Base-by-base conservation (phyloP, 2,888 invertebrate genomes). In the Meiosimyza decipiens region DNA sequence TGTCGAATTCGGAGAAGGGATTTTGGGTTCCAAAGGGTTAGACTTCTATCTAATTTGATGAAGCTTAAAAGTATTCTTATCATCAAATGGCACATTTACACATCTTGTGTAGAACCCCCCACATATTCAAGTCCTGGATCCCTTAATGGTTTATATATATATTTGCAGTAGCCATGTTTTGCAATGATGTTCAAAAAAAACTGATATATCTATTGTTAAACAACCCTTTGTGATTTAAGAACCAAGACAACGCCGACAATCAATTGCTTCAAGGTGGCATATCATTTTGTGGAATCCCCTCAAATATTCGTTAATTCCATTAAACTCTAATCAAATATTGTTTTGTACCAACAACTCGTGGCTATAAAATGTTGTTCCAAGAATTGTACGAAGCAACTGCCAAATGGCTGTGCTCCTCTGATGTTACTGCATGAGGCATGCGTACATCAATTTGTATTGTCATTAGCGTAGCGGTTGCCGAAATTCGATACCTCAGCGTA, bases 251-350 rank as follows among this genome's bases (percentile, higher is more conserved):
- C 40, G 22, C 59, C 57, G 51, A 40, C 52, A 49, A 66, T 72
- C 74, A 63, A 72, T 72, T 60, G 72, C 72, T 72, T 72, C 72
- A 72, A 74, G 72, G 74, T 74, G 72, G 72, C 71, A 72, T 66
- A 66, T 62, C 63, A 51, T 59, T 71, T 63, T 51, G 13, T 49
- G 12, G 40, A 49, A 15, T 52, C n/a, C 40, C n/a, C 13, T 50
- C n/a, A 16, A 15, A 71, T 22, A 71, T 51, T 50, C 62, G 9
- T 60, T 65, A 74, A 74, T 74, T 72, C 70, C 69, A 74, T 68
- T 71, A 74, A 71, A 74, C 64, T 57, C 70, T 64, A 72, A 68
- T 72, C 72, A 72, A 72, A 72, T 63, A 72, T 68, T 67, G 18
- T 51, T 70, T 70, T 28, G 33, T 16, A 62, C 13, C 15, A 54